A percentile compares a stretch with the other conserved stretches of the same genome.
These are phyloP conservation scores for Megalops atlanticus DNA, from an alignment of 2,113 vertebrate species.

Conservation along the genomic window DNA sequence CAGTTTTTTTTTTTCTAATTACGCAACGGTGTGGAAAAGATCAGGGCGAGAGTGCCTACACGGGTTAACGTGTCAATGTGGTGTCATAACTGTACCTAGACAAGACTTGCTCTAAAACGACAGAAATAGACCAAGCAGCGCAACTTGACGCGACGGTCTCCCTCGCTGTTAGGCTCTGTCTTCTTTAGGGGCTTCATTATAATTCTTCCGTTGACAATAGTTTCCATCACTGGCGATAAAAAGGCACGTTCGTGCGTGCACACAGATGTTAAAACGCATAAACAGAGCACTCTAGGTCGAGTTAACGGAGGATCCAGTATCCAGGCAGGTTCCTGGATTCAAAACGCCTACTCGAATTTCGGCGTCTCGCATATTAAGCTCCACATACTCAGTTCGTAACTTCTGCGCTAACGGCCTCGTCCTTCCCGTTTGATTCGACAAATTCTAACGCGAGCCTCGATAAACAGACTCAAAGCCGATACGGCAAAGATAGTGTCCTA, in stretches of 20 bases:
- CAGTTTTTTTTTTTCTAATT: too few species aligned
- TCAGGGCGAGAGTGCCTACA: too few species aligned
- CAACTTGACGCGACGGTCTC: background rate
- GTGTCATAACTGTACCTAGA: too few species aligned
- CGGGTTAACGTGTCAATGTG: too few species aligned
- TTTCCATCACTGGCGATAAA: background rate
- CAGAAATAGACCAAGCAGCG: background rate
- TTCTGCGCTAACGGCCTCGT: too few species aligned
- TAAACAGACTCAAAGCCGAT: background rate
- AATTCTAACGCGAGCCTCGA: too few species aligned
- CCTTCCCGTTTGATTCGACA: too few species aligned
- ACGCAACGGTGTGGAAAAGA: too few species aligned
- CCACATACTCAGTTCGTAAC: background rate
- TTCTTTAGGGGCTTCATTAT: background rate
- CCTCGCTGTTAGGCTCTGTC: background rate
- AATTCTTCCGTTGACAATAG: background rate
- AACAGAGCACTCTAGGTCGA: background rate
- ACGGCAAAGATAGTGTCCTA: background rate
- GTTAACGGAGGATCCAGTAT: background rate
- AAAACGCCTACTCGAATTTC: too few species aligned
- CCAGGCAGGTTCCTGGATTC: background rate
- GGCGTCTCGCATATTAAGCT: background rate
- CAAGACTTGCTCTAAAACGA: too few species aligned
- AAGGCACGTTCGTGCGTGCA: background rate
- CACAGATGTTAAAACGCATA: background rate